Conservation (phyloP, 2,888 invertebrate species). For the Agrochola lychnidis region DNA sequence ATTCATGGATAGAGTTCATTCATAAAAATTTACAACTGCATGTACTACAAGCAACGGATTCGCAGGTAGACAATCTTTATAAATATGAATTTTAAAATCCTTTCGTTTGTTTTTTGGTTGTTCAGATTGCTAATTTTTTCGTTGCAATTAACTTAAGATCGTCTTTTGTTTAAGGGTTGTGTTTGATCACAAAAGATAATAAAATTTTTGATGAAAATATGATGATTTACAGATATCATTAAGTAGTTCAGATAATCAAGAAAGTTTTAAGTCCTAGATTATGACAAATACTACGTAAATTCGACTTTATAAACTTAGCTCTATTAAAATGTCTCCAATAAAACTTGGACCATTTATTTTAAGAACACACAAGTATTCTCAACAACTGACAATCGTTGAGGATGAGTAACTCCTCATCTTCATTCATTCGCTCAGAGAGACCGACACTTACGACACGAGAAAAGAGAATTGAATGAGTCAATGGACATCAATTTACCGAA, state of each 20-base stretch:
- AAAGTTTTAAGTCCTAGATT: conserved; percentile 4
- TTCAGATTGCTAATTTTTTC: conserved; percentile 4
- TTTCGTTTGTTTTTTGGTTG: conserved; percentile 49
- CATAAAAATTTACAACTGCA: conserved; percentile 82
- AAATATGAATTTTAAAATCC: conserved; percentile 76
- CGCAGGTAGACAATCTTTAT: conserved; percentile 81
- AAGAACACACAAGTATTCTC: conserved; percentile 71
- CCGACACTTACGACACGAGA: conserved; percentile 75
- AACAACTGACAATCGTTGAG: conserved; percentile 58
- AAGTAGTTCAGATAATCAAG: neutral
- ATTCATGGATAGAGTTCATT: conserved; percentile 81
- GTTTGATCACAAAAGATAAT: neutral
- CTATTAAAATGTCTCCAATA: conserved; percentile 57
- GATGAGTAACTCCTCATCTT: conserved; percentile 72
- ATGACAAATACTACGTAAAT: neutral
- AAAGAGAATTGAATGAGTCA: conserved; percentile 67
- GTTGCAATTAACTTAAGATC: neutral
- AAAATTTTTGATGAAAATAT: neutral
- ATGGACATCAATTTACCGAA: conserved; percentile 81
- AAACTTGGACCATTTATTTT: conserved; percentile 66
- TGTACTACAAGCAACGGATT: conserved; percentile 74
- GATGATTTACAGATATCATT: neutral
- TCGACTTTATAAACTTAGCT: conserved; percentile 7
- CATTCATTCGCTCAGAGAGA: conserved; percentile 51
- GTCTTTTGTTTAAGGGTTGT: neutral